Base-by-base conservation (phyloP, 2,113 vertebrate species). In the Nestor notabilis region DNA sequence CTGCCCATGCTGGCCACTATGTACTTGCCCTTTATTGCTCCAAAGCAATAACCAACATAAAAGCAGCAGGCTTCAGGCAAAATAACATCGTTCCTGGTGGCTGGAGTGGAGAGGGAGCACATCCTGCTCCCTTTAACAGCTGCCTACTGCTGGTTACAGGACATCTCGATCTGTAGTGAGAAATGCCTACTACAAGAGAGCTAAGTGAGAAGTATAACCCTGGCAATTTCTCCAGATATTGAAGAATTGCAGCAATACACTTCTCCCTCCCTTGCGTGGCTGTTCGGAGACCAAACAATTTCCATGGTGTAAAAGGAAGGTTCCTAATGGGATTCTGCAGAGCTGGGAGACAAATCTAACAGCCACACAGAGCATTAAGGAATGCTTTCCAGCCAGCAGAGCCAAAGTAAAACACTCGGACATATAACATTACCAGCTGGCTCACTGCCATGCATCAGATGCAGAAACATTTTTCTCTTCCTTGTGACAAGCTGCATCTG, bases 251-350 rank as follows among this genome's bases (percentile, higher is more conserved):
- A 82, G 95, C 95, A 90, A 96, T 80, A 66, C 65, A 23, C 31
- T 9, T 52, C 61, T 43, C 52, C 71, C 63, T 71, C 69, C 90
- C 46, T 58, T 3, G 5, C 4, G 2, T 2, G 2, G 72, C 74
- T 9, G 9, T 68, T 78, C 1, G 11, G 60, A 91, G 81, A 93
- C 71, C 68, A 53, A 93, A 95, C 97, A 31, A 95, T 95, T 64
- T 76, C 95, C 90, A 35, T 5, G 68, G 83, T 76, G 83, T 44
- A 87, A 96, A 84, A 2, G 2, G 76, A 74, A 78, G 81, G 87
- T 25, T 95, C 75, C 91, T 97, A 94, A 97, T 92, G 93, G 96
- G 83, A 96, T 94, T 94, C 97, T 96, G 94, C 77, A 90, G 95
- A 27, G 89, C 89, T 93, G 84, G 72, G 96, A 96, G 94, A 97